These are phyloP conservation scores for Lepisosteus osseus DNA, from an alignment of 2,113 vertebrate species.

Conservation along the genomic window DNA sequence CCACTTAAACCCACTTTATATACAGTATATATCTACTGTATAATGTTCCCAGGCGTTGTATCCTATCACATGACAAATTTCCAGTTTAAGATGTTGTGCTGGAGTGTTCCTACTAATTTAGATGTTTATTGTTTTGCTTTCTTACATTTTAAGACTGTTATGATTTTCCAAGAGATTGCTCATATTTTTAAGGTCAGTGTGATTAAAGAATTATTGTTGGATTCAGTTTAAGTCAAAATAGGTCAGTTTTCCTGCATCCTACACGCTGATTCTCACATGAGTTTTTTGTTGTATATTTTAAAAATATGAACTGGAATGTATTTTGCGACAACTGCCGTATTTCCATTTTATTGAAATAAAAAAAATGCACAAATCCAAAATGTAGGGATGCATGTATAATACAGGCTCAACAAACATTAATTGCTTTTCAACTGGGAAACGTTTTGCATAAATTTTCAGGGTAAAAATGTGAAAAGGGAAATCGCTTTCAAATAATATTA, in stretches of 20 bases:
- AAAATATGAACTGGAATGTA: constrained; percentile 7
- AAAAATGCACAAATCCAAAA: neutral
- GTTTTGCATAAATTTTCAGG: too few species aligned
- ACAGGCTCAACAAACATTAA: too few species aligned
- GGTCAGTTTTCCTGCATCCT: neutral
- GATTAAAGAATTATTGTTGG: too few species aligned
- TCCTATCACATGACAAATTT: too few species aligned
- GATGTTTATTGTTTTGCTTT: constrained; percentile 11
- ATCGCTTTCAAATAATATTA: neutral
- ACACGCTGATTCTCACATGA: neutral
- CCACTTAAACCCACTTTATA: too few species aligned
- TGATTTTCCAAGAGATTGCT: neutral
- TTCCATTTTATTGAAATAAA: neutral
- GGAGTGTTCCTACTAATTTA: neutral
- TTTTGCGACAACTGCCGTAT: neutral
- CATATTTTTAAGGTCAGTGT: neutral
- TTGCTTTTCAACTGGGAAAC: too few species aligned
- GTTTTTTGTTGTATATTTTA: neutral
- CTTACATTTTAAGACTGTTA: constrained; percentile 11
- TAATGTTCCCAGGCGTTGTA: too few species aligned
- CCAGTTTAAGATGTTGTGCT: too few species aligned
- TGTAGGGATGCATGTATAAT: neutral
- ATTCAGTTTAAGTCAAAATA: too few species aligned
- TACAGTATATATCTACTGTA: too few species aligned
- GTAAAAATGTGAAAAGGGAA: too few species aligned